Evolutionary conservation across 2,113 vertebrate genomes (phyloP), one percentile per base, ranked within the genome.

Genomic region (Dipodomys ordii): DNA sequence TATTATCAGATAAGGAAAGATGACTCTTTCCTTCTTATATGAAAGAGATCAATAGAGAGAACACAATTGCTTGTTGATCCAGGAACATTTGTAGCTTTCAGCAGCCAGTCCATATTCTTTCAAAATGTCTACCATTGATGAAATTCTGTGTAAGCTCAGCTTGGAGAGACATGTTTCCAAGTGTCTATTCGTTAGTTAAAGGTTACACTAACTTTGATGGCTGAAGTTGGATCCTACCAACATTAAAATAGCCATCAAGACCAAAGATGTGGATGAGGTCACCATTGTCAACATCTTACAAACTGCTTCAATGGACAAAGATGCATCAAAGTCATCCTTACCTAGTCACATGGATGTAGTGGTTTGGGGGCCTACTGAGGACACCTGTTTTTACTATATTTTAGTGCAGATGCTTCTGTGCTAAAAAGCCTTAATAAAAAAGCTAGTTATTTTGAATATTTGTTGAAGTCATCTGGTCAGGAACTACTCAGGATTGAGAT

Each of bases 401-500:
- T 49, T 99, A 99, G 97, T 99, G 98, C 6, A 57, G 99, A 99
- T 18, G 99, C 99, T 95, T 98, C 98, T 3, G 99, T 99, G 96
- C 96, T 99, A 97, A 98, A 98, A 98, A 97, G 49, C 27, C 97
- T 99, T 87, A 39, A 99, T 99, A 95, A 99, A 99, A 99, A 99
- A 99, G 0, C 97, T 99, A 91, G 99, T 99, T 88, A 99, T 99
- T 3, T 99, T 92, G 99, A 99, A 95, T 99, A 99, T 92, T 99
- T 91, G 99, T 99, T 88, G 99, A 99, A 98, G 98, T 99, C 83
- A 97, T 99, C 95, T 99, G 99, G 97, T 99, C 99, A 1, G 98
- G 99, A 83, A 99, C 98, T 98, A 98, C 35, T 93, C 97, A 44
- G 53, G 53, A 57, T 57, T 57, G 53, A 7, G 15, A 13, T 3